Evolutionary conservation across 2,113 vertebrate genomes (phyloP).

Genomic region (Dasyornis broadbenti): DNA sequence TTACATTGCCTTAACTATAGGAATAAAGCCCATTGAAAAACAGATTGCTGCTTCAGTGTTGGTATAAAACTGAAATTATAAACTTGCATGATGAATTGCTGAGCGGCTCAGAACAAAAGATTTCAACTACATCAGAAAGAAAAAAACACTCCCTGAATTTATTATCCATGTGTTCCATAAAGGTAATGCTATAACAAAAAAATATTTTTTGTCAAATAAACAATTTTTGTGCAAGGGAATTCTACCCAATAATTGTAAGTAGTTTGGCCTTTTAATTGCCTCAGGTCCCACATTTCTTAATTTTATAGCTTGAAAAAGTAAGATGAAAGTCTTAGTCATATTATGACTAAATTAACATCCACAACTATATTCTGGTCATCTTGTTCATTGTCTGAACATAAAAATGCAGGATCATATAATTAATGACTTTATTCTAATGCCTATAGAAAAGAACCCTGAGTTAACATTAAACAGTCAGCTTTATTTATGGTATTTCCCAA

Average conservation of each 20-base stretch:
- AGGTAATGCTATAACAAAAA: background rate
- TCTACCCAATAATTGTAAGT: background rate
- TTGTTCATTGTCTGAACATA: background rate
- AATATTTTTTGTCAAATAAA: background rate
- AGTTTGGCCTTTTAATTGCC: background rate
- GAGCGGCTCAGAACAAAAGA: background rate
- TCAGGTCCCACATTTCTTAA: rapidly evolving
- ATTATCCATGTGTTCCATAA: background rate
- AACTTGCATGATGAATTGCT: background rate
- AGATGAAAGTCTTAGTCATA: background rate
- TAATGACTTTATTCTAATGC: background rate
- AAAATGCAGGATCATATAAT: background rate
- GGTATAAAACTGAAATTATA: conserved; percentile 5
- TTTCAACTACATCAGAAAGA: background rate
- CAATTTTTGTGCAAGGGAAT: background rate
- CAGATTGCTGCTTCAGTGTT: conserved; percentile 7
- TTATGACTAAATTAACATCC: background rate
- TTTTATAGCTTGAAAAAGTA: background rate
- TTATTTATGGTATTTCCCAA: background rate
- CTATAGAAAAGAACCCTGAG: background rate
- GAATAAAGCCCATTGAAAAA: conserved; percentile 5
- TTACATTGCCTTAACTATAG: background rate
- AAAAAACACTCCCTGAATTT: background rate
- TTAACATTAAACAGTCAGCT: background rate
- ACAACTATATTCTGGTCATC: background rate